phyloP scores from a whole-genome alignment of 1,140 invertebrate genomes.

The Micrasema longulum region DNA sequence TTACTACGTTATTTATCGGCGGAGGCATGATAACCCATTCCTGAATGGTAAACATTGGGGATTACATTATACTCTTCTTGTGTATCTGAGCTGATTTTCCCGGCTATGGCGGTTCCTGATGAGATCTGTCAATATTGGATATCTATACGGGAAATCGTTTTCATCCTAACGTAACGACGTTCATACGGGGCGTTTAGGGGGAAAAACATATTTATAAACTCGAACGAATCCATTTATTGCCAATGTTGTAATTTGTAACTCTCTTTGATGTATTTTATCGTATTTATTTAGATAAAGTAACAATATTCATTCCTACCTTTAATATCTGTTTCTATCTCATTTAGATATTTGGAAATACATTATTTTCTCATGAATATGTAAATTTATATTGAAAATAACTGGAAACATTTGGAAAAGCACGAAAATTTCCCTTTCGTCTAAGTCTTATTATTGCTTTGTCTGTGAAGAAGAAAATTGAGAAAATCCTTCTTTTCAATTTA shows the following conservation, averaged over 20 bases:
- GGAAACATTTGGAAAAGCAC: constrained; percentile 18
- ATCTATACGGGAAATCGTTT: constrained; percentile 38
- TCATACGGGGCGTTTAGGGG: background rate
- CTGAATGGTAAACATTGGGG: constrained; percentile 46
- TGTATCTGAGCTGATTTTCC: constrained; percentile 35
- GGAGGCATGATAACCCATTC: constrained; percentile 36
- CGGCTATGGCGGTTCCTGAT: constrained; percentile 29
- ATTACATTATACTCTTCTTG: constrained; percentile 44
- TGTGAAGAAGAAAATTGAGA: constrained; percentile 26
- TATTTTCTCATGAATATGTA: background rate
- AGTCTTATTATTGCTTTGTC: constrained; percentile 36
- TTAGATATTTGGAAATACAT: constrained; percentile 8
- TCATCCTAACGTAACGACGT: background rate
- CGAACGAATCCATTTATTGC: constrained; percentile 7
- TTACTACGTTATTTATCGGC: constrained; percentile 40
- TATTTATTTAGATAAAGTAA: constrained; percentile 17
- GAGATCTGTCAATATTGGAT: constrained; percentile 51
- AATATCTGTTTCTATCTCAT: background rate
- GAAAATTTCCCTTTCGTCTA: constrained; percentile 27
- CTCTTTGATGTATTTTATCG: constrained; percentile 9
- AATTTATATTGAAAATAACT: constrained; percentile 8
- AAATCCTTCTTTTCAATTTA: constrained; percentile 34
- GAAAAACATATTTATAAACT: constrained; percentile 14
- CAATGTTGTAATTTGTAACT: background rate
- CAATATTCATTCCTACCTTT: background rate